Percentiles rank a stretch among this genome's conserved stretches.
Conservation (phyloP, 2,888 invertebrate genomes). For the Cosmia trapezina region DNA sequence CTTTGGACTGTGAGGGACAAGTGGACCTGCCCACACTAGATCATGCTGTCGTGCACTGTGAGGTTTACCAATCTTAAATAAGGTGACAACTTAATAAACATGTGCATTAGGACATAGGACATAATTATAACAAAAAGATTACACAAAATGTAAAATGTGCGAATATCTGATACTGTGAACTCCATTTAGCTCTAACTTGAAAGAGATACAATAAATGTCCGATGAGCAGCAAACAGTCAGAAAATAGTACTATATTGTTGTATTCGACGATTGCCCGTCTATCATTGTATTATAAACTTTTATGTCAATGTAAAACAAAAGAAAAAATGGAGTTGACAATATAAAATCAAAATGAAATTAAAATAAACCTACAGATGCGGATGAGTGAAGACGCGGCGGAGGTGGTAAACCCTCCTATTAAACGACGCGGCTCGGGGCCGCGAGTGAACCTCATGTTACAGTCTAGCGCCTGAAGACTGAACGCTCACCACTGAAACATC, state of each 20-base stretch:
- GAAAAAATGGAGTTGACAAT: constrained; percentile 65
- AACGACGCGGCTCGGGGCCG: constrained; percentile 81
- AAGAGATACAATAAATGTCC: too few relatives aligned
- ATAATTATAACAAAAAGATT: constrained; percentile 55
- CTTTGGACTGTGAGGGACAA: background rate
- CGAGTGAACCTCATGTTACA: constrained; percentile 79
- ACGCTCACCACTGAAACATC: constrained; percentile 89
- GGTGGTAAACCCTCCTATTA: constrained; percentile 83
- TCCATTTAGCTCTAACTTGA: constrained; percentile 21
- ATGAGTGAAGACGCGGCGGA: constrained; percentile 87
- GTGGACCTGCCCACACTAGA: constrained; percentile 13
- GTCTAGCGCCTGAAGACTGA: constrained; percentile 88
- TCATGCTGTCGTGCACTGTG: constrained; percentile 44
- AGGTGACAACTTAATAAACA: constrained; percentile 48
- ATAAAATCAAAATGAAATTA: constrained; percentile 78
- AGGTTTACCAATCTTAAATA: constrained; percentile 49
- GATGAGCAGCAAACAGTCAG: background rate
- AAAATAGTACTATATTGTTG: background rate
- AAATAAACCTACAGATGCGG: constrained; percentile 87
- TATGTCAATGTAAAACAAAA: background rate
- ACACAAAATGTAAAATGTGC: constrained; percentile 58
- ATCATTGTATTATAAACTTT: background rate
- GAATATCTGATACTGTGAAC: constrained; percentile 31
- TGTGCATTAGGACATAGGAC: constrained; percentile 62
- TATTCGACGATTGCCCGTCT: background rate